A percentile compares a stretch with the other conserved stretches of the same genome.
Evolutionary conservation across 2,113 vertebrate genomes (phyloP).

Genomic region (Gadus chalcogrammus): DNA sequence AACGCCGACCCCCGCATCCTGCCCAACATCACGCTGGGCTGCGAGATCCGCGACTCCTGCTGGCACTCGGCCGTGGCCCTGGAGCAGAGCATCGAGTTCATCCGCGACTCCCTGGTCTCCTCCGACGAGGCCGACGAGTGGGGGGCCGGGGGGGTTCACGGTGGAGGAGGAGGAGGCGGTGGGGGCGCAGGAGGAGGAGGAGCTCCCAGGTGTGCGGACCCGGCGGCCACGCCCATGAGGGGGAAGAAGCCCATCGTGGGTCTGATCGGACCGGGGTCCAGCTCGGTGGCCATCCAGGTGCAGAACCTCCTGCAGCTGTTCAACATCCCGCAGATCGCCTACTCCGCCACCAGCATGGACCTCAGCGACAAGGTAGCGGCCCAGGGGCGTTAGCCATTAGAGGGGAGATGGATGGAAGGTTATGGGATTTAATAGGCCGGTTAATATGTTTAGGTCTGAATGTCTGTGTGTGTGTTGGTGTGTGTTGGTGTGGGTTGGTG

Average conservation of each 20-base stretch:
- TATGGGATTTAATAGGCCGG: no score
- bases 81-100: slow-evolving; percentile 98
- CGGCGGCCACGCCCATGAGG: slow-evolving; percentile 81
- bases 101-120: slow-evolving; percentile 93
- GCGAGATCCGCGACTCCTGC: slow-evolving; percentile 97
- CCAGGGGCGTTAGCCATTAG: background rate
- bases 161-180: slow-evolving; percentile 43
- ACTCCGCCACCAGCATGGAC: slow-evolving; percentile 99
- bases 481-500: no score
- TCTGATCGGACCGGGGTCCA: slow-evolving; percentile 95
- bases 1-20: slow-evolving; percentile 85
- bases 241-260: slow-evolving; percentile 98
- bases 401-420: no score
- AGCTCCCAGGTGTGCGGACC: slow-evolving; percentile 76
- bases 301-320: slow-evolving; percentile 98
- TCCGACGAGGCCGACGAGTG: slow-evolving; percentile 88
- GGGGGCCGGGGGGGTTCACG: slow-evolving; percentile 56
- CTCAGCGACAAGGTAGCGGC: slow-evolving; percentile 86
- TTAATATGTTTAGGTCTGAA: background rate
- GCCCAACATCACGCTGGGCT: slow-evolving; percentile 93
- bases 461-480: background rate
- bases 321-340: slow-evolving; percentile 99
- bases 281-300: slow-evolving; percentile 97
- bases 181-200: slow-evolving; percentile 17
- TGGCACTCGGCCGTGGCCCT: slow-evolving; percentile 97